Conservation (phyloP, 2,113 vertebrate species). For the Taxidea taxus region DNA sequence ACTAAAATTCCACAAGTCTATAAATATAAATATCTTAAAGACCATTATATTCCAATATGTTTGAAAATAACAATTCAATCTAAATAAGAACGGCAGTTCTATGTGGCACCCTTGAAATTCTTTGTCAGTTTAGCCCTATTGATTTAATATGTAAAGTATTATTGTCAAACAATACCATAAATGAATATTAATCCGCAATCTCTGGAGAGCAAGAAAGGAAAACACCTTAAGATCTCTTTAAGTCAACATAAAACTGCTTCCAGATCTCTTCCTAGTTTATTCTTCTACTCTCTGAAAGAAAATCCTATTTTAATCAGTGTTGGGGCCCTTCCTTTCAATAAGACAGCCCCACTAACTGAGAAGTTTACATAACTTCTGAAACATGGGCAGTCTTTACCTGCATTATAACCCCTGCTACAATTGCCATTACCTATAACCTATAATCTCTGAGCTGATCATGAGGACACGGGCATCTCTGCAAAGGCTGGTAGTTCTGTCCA, state of each 20-base stretch:
- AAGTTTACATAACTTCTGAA: neutral
- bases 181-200: neutral
- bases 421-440: fast-evolving
- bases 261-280: neutral
- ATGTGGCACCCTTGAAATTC: neutral
- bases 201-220: neutral
- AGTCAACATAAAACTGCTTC: neutral
- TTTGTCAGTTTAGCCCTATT: neutral
- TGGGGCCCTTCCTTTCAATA: neutral
- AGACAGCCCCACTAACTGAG: neutral
- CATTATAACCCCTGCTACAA: too few species aligned
- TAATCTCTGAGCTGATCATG: neutral
- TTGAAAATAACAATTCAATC: neutral
- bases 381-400: neutral
- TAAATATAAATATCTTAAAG: neutral
- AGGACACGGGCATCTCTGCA: neutral
- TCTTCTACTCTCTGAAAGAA: neutral
- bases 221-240: neutral
- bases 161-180: neutral
- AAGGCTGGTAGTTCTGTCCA: neutral
- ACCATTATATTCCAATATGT: neutral
- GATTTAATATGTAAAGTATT: neutral
- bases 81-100: neutral
- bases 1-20: neutral
- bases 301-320: neutral